phyloP scores from a whole-genome alignment of 30 jellyfish, hydroid and myxozoan species.

The Cassiopea andromeda region DNA sequence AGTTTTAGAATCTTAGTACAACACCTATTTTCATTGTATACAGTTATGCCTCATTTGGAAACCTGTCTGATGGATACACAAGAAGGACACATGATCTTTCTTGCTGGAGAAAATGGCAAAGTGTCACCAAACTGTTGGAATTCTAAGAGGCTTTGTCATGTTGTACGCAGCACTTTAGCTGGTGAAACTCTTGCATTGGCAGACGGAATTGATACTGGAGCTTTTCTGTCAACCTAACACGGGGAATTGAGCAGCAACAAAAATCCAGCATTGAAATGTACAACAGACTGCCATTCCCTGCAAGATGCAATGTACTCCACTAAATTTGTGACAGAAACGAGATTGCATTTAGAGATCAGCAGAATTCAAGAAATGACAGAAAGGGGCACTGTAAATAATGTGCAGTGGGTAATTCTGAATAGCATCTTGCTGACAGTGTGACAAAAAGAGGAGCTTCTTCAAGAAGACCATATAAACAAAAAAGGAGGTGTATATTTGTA shows the following conservation, averaged over 20 bases:
- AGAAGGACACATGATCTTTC: not conserved
- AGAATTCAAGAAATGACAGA: not conserved
- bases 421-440: not conserved
- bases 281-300: not conserved
- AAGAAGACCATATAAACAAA: not conserved
- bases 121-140: not conserved
- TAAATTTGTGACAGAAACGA: not conserved
- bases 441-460: not conserved
- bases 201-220: not conserved
- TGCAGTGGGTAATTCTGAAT: not conserved
- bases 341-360: not conserved
- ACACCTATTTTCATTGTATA: not conserved
- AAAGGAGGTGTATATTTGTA: not conserved
- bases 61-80: constrained; percentile 6
- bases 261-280: not conserved
- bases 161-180: not conserved
- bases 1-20: not conserved
- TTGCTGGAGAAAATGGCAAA: not conserved
- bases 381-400: not conserved
- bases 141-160: not conserved
- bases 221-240: not conserved
- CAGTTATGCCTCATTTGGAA: constrained; percentile 14
- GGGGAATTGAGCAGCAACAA: not conserved
- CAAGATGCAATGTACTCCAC: not conserved
- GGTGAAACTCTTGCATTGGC: not conserved